phyloP scores from a whole-genome alignment of 2,797 vertebrate species.

The Clangula hyemalis region DNA sequence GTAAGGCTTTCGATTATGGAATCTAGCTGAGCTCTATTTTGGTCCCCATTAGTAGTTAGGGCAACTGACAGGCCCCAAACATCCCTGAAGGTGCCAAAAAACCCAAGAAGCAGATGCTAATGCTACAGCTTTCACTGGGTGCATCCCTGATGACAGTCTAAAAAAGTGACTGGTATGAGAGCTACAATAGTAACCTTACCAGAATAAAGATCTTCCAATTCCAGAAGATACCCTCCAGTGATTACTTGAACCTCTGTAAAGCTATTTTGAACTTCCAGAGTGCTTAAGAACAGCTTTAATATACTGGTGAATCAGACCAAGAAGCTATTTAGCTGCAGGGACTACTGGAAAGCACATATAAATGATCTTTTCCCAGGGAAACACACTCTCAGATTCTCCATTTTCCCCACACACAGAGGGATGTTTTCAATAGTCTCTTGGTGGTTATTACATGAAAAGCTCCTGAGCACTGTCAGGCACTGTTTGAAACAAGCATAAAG shows the following conservation, averaged over 20 bases:
- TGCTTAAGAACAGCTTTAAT: slow-evolving; percentile 12
- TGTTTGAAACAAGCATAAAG: neutral
- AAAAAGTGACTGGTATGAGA: neutral
- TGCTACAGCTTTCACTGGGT: neutral
- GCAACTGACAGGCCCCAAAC: neutral
- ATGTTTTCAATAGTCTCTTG: neutral
- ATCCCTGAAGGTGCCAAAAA: neutral
- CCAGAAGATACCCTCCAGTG: neutral
- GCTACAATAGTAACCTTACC: neutral
- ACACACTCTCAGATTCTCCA: neutral
- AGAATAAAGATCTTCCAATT: neutral
- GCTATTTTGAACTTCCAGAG: neutral
- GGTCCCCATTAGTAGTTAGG: neutral
- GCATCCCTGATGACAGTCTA: neutral
- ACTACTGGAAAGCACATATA: neutral
- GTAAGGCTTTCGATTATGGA: neutral
- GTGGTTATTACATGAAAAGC: slow-evolving; percentile 10
- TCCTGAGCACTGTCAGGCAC: neutral
- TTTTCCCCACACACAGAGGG: neutral
- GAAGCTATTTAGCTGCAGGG: slow-evolving; percentile 14
- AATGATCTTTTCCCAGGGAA: neutral
- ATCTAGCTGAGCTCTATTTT: neutral
- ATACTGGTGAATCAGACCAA: neutral
- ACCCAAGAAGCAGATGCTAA: neutral
- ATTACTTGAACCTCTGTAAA: slow-evolving; percentile 20